These are phyloP conservation scores for Trachymyrmex septentrionalis DNA, from an alignment of 1,140 invertebrate genomes.

Conservation along the genomic window DNA sequence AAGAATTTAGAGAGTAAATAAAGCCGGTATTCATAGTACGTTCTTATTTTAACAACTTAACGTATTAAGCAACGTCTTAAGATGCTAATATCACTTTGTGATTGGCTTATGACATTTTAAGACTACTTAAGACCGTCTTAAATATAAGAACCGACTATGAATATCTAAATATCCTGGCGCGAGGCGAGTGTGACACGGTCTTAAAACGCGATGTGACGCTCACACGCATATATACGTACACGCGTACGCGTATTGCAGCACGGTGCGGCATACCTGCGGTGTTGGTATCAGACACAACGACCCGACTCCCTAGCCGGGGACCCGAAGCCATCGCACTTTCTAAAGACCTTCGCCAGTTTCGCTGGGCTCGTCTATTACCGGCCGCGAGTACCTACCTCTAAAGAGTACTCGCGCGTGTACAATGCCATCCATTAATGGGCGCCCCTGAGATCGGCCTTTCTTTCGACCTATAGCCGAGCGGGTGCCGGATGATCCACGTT, in stretches of 20 bases:
- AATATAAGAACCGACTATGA: too few species aligned
- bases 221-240: too few species aligned
- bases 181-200: background rate
- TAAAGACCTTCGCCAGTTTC: constrained; percentile 84
- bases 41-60: too few species aligned
- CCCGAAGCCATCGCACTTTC: constrained; percentile 82
- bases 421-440: constrained; percentile 34
- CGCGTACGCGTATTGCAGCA: background rate
- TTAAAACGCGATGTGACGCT: background rate
- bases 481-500: constrained; percentile 29
- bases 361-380: constrained; percentile 72
- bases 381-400: constrained; percentile 15
- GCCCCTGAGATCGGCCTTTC: constrained; percentile 44
- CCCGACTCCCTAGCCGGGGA: constrained; percentile 71
- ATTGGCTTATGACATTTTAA: too few species aligned
- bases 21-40: too few species aligned
- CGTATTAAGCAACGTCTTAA: too few species aligned
- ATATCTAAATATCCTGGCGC: background rate
- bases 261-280: constrained; percentile 77
- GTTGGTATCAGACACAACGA: constrained; percentile 80
- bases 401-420: background rate
- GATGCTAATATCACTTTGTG: too few species aligned
- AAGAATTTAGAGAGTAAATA: too few species aligned
- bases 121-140: too few species aligned
- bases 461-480: constrained; percentile 20